A percentile compares a stretch with the other conserved stretches of the same genome.
Conservation (phyloP, 1,140 invertebrate species). For the Nomia melanderi region DNA sequence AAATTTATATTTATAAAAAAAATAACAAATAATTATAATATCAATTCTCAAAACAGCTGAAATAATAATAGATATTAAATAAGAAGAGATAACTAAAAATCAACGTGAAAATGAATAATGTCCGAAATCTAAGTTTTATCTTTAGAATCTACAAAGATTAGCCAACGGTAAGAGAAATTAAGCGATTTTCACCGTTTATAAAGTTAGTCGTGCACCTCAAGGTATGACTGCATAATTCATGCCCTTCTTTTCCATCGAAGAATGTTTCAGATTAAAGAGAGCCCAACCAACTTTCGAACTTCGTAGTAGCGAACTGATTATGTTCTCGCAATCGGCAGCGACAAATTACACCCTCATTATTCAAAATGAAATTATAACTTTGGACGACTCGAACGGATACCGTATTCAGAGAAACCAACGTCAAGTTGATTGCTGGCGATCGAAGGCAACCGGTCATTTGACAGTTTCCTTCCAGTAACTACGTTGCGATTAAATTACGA, state of each 20-base stretch:
- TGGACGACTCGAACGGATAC: neutral
- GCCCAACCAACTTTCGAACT: neutral
- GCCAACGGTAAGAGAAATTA: neutral
- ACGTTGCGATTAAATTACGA: conserved; percentile 19
- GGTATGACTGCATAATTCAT: neutral
- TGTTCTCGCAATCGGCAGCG: neutral
- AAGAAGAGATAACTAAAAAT: no score
- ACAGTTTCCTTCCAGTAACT: conserved; percentile 23
- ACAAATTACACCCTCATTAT: conserved; percentile 26
- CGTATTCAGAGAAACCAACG: conserved; percentile 24
- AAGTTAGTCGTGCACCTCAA: neutral
- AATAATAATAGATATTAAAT: no score
- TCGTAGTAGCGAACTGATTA: neutral
- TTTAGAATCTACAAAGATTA: neutral
- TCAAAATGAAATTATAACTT: conserved; percentile 37
- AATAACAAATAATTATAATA: no score
- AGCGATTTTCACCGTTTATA: neutral
- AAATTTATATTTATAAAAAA: no score
- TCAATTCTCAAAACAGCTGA: no score
- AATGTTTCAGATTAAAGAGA: neutral
- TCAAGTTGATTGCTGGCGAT: conserved; percentile 22
- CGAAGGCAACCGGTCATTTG: neutral
- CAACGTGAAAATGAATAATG: no score
- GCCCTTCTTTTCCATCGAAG: neutral
- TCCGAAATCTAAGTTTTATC: no score